Conservation (phyloP, 2,113 vertebrate genomes). For the Gnathonemus echidnorhynchus region DNA sequence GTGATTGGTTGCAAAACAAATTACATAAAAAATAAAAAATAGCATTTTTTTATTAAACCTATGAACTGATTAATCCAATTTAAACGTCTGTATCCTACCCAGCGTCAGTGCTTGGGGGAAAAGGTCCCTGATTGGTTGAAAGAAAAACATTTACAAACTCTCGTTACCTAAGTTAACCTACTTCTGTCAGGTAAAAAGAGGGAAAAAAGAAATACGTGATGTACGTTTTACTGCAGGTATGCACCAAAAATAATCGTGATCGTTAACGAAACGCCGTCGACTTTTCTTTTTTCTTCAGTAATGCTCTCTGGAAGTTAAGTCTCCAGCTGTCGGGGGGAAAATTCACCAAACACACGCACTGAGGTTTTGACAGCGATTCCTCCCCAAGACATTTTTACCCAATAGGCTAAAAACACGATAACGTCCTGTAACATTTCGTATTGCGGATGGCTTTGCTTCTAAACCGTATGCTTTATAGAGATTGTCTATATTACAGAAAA, state of each 20-base stretch:
- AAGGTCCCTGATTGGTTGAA: conserved; percentile 28
- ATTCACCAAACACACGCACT: conserved; percentile 5
- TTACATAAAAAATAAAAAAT: conserved; percentile 30
- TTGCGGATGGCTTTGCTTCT: conserved; percentile 14
- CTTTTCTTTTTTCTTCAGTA: background rate
- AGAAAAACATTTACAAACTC: conserved; percentile 20
- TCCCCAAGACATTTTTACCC: background rate
- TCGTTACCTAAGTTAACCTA: conserved; percentile 11
- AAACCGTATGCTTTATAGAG: conserved; percentile 9
- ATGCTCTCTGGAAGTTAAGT: background rate
- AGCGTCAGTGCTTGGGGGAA: conserved; percentile 23
- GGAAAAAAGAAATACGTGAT: background rate
- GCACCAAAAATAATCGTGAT: conserved; percentile 3
- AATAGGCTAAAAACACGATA: background rate
- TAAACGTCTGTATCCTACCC: conserved; percentile 18
- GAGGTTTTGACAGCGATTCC: background rate
- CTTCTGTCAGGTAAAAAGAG: conserved; percentile 21
- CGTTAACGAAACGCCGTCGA: background rate
- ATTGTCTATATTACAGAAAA: conserved; percentile 25
- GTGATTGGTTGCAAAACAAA: conserved; percentile 28
- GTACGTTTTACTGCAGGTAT: conserved; percentile 8
- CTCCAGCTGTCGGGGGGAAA: background rate
- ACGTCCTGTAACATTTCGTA: background rate
- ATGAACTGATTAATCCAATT: conserved; percentile 15
- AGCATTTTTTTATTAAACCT: conserved; percentile 18